Base-by-base conservation (phyloP, 1,140 invertebrate genomes). In the Calliopsis andreniformis region DNA sequence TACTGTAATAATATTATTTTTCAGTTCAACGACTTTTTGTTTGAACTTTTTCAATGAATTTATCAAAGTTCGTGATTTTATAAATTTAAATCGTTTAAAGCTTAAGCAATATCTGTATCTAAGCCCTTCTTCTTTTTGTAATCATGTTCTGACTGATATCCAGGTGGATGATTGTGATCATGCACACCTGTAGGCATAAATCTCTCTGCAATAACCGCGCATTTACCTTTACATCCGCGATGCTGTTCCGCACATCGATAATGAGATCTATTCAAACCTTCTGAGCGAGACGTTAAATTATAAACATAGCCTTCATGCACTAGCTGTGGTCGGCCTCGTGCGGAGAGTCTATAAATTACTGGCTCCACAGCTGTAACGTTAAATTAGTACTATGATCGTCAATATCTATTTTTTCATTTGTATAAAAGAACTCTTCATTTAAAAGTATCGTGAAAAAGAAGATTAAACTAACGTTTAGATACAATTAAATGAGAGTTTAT, bases 211-310 rank as follows among this genome's bases (percentile, higher is more conserved):
- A 88, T 88, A n/a, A 88, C 87, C 0, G 87, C 86, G 25, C 87
- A 88, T 81, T 88, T 88, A 56, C 87, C 87, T n/a, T 85, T 84
- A 62, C 87, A 88, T 45, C 87, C 87, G 12, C 87, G 85, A 78
- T 88, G 87, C 16, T 88, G 87, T 39, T 87, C 86, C 0, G 86
- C 87, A 35, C 87, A 88, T 55, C 87, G 80, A 8, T 88, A 88
- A 35, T 88, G 87, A 62, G 85, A 87, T 10, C 80, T 85, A 47
- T 88, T 88, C 12, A 86, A 67, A 16, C 69, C 79, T 75, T 87
- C 80, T 2, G 87, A 87, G 25, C 86, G 84, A 5, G 87, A 87
- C 16, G 87, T 88, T 53, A 88, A 66, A 45, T 88, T 88, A n/a
- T 88, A 88, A 0, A 88, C 87, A 10, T 87, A 88, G 47, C 87